Evolutionary conservation across 2,888 invertebrate species (phyloP).

Genomic region (Eupithecia abbreviata): DNA sequence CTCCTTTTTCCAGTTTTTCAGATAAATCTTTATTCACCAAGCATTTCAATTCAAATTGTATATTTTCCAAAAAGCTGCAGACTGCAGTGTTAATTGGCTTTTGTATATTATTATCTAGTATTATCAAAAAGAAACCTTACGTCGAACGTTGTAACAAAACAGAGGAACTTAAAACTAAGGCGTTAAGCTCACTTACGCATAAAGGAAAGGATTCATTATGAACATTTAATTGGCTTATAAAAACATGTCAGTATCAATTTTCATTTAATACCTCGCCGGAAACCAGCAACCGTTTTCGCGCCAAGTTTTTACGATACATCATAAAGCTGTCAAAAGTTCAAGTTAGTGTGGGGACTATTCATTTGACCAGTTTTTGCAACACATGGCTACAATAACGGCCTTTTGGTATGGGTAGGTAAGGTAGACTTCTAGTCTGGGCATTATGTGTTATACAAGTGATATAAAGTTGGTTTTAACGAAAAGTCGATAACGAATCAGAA

Average conservation of each 20-base stretch:
- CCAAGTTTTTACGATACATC: slow-evolving; percentile 20
- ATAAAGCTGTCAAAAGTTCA: slow-evolving; percentile 10
- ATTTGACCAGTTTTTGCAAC: slow-evolving; percentile 20
- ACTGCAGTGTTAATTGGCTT: background rate
- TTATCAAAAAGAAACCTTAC: slow-evolving; percentile 18
- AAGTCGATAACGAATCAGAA: too few relatives aligned
- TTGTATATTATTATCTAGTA: background rate
- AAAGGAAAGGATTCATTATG: slow-evolving; percentile 31
- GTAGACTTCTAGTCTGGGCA: background rate
- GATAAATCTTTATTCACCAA: background rate
- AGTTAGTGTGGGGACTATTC: slow-evolving; percentile 6
- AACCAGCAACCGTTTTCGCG: slow-evolving; percentile 23
- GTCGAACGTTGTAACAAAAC: slow-evolving; percentile 10
- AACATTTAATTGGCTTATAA: slow-evolving; percentile 35
- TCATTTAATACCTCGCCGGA: slow-evolving; percentile 29
- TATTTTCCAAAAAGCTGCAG: background rate
- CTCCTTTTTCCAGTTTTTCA: too few relatives aligned
- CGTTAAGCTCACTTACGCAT: slow-evolving; percentile 22
- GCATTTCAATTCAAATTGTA: background rate
- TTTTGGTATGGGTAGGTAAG: background rate
- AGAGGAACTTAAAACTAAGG: slow-evolving; percentile 17
- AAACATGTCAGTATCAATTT: slow-evolving; percentile 30
- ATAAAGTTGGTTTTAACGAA: too few relatives aligned
- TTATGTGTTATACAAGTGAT: too few relatives aligned
- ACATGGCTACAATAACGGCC: slow-evolving; percentile 20